phyloP scores from a whole-genome alignment of 2,113 vertebrate species.

The Cynoglossus semilaevis region DNA sequence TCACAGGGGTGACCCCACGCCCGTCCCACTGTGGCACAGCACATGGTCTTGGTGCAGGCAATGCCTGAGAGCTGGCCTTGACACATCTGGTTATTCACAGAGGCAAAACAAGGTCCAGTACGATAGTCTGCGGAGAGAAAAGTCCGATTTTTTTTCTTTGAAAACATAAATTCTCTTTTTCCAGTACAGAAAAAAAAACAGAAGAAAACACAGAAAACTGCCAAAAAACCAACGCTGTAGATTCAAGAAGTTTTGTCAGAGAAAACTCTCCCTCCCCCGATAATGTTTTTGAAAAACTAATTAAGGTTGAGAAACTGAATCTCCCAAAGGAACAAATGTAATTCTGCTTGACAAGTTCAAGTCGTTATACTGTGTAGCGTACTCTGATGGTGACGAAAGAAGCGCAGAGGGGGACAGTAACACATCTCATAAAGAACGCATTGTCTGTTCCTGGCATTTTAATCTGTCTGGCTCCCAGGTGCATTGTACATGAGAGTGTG shows the following conservation, averaged over 20 bases:
- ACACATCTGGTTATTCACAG: conserved; percentile 98
- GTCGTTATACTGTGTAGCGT: conserved; percentile 15
- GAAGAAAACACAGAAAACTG: neutral
- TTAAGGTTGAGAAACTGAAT: neutral
- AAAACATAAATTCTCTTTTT: conserved; percentile 18
- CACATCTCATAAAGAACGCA: conserved; percentile 37
- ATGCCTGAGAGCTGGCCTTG: conserved; percentile 97
- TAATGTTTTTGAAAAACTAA: neutral
- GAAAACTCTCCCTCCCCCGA: too few species aligned
- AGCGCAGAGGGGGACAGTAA: conserved; percentile 21
- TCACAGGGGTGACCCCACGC: conserved; percentile 99
- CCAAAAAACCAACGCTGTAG: neutral
- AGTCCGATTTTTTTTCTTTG: neutral
- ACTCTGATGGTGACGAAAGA: conserved; percentile 24
- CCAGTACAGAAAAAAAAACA: neutral
- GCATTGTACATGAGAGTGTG: conserved; percentile 6
- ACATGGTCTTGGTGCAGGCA: conserved; percentile 96
- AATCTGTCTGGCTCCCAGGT: conserved; percentile 50
- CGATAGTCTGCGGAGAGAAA: conserved; percentile 85
- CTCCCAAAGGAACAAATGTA: conserved; percentile 1
- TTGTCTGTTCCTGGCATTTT: conserved; percentile 50
- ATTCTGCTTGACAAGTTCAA: conserved; percentile 30
- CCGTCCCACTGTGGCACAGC: conserved; percentile 94
- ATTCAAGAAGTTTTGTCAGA: too few species aligned
- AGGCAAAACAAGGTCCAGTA: conserved; percentile 94